Evolutionary conservation across 2,113 vertebrate genomes (phyloP).

Genomic region (Notarius lentiginosus): DNA sequence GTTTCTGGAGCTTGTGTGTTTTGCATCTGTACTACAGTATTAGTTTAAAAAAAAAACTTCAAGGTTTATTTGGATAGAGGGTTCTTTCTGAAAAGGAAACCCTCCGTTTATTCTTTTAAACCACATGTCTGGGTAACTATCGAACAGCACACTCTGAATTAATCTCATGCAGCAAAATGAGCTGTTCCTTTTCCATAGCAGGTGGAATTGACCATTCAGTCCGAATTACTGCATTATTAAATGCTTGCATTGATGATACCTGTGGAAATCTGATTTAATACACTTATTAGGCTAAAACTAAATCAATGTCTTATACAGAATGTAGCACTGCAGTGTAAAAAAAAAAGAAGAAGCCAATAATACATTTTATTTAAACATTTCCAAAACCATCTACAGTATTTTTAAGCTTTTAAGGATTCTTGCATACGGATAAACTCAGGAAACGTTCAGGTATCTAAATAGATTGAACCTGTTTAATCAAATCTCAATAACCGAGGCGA

Average conservation of each 20-base stretch:
- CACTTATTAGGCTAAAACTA: neutral
- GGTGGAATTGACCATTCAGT: neutral
- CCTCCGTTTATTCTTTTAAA: slow-evolving; percentile 6
- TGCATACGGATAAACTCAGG: neutral
- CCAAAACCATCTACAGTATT: neutral
- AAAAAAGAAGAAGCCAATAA: too few species aligned
- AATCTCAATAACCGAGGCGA: too few species aligned
- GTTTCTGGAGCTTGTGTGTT: neutral
- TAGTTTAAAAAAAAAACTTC: too few species aligned
- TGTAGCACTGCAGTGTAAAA: too few species aligned
- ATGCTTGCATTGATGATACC: too few species aligned
- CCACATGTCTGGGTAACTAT: neutral
- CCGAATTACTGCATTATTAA: neutral
- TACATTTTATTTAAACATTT: neutral
- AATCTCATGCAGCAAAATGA: slow-evolving; percentile 12
- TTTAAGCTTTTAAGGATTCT: neutral
- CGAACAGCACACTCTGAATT: slow-evolving; percentile 26
- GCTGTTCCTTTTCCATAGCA: slow-evolving; percentile 24
- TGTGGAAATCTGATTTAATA: neutral
- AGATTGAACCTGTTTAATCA: neutral
- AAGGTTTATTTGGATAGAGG: neutral
- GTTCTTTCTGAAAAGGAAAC: slow-evolving; percentile 2
- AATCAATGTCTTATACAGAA: neutral
- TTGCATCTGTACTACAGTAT: neutral
- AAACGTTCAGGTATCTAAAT: neutral